Evolutionary conservation across 1,140 invertebrate species (phyloP).

Genomic region (Papilio helenus): DNA sequence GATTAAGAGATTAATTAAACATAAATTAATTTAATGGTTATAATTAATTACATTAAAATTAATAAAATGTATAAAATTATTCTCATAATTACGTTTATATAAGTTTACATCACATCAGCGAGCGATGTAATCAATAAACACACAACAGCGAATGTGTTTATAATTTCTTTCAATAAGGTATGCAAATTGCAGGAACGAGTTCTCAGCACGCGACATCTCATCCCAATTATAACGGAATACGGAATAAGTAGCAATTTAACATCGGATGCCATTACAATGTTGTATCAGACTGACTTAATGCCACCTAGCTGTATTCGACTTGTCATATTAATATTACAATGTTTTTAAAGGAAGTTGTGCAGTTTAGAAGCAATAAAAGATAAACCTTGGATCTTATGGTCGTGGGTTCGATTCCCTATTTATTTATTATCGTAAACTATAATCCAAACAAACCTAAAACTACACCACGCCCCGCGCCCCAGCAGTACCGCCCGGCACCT

Average conservation of each 20-base stretch:
- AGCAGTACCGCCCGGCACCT: constrained; percentile 45
- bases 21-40: too few species aligned
- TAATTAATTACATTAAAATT: too few species aligned
- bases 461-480: constrained; percentile 50
- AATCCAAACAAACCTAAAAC: too few species aligned
- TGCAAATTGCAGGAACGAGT: constrained; percentile 4
- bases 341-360: too few species aligned
- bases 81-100: too few species aligned
- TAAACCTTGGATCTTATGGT: too few species aligned
- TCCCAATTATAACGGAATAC: constrained; percentile 12
- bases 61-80: too few species aligned
- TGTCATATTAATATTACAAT: neutral
- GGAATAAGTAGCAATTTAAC: constrained; percentile 5
- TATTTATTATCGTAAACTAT: too few species aligned
- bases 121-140: constrained; percentile 8
- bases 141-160: neutral
- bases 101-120: neutral
- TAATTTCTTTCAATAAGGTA: constrained; percentile 3
- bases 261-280: constrained; percentile 3
- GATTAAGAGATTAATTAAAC: too few species aligned
- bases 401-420: too few species aligned
- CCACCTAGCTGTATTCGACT: neutral
- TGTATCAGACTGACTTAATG: neutral
- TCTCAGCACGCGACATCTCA: neutral
- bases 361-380: too few species aligned